phyloP scores from a whole-genome alignment of 2,113 vertebrate species.

The Notarius lentiginosus region DNA sequence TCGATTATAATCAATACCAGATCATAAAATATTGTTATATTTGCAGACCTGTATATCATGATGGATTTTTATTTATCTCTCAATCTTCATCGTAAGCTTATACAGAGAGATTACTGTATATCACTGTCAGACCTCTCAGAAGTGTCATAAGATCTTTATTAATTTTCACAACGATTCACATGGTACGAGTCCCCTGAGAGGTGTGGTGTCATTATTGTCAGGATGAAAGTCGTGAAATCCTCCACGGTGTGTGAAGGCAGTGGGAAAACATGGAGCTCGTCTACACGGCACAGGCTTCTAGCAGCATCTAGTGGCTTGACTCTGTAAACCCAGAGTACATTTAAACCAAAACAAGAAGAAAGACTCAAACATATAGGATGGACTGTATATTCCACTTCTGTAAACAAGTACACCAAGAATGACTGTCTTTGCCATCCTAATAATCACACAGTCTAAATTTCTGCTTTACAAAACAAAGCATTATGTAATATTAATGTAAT shows the following conservation, averaged over 20 bases:
- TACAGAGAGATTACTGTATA: background rate
- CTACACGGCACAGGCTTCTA: background rate
- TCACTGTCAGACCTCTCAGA: background rate
- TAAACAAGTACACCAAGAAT: background rate
- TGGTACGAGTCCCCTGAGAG: background rate
- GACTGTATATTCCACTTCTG: background rate
- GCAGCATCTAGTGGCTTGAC: conserved; percentile 21
- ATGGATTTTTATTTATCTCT: background rate
- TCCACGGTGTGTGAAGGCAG: background rate
- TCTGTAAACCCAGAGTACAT: background rate
- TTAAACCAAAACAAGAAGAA: background rate
- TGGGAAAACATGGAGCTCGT: background rate
- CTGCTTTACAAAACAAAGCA: no score
- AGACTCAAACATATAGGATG: background rate
- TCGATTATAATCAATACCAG: background rate
- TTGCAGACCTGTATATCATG: background rate
- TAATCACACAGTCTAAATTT: background rate
- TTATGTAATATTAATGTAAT: no score
- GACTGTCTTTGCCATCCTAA: background rate
- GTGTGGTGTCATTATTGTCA: background rate
- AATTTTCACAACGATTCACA: background rate
- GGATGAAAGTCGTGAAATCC: background rate
- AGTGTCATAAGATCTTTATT: background rate
- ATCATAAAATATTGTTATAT: background rate
- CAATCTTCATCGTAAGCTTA: background rate